Evolutionary conservation across 2,113 vertebrate species (phyloP), one percentile per base, ranked within the genome.

Genomic region (Fulica atra): DNA sequence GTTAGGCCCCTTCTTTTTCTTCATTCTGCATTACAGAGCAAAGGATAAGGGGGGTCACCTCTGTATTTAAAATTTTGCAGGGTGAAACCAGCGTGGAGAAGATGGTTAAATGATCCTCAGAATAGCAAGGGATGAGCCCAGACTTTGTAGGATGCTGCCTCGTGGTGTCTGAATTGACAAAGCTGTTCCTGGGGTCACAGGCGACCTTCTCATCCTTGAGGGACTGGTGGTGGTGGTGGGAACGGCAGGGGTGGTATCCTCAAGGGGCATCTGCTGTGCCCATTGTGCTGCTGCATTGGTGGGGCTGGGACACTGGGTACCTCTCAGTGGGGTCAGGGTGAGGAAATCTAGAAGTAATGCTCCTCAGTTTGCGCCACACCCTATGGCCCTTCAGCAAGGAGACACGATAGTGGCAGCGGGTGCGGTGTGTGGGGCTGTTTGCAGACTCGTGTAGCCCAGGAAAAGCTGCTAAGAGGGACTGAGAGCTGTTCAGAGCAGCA

Each of bases 261-360:
- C 36, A 25, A 21, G 31, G 31, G 23, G 35, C 57, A 76, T 31
- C 19, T 88, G 16, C 65, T 60, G 1, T 21, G 18, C 46, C 65
- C 31, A 7, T 10, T 1, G 2, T 59, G 46, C 57, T 51, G 42
- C 46, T 0, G 1, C 26, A 3, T 59, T 2, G 0, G 7, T 40
- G 57, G 23, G 19, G 11, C 66, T 80, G 53, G n/a, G 35, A 64
- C 7, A 5, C 24, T 1, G 8, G 61, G 19, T 46, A 12, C 0
- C 0, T 60, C 42, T 82, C 31, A 19, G 65, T 8, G 4, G 74
- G 21, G 17, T 2, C 4, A 12, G 42, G 36, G 16, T 33, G 57
- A 85, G 51, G 42, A 56, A 31, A 68, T 33, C 15, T 31, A 53
- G 73, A 38, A 25, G 31, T 84, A 89, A 54, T 63, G 26, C 42